phyloP scores from a whole-genome alignment of 2,113 vertebrate genomes.

The Catagonus wagneri region DNA sequence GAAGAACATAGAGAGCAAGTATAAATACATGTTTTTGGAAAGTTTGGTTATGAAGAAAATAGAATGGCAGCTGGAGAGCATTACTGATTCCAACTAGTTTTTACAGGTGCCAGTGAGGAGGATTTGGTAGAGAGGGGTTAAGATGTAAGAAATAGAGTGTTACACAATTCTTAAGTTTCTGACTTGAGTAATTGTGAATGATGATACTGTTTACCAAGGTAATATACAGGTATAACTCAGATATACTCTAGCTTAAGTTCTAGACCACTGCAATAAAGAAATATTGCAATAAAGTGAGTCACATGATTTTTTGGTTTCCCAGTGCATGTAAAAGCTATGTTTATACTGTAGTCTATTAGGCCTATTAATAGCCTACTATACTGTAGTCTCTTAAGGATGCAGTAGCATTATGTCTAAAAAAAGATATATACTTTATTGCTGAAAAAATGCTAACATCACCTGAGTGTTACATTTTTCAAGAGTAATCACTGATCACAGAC shows the following conservation, averaged over 20 bases:
- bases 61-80: neutral
- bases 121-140: neutral
- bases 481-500: neutral
- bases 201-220: neutral
- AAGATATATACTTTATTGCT: neutral
- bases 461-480: neutral
- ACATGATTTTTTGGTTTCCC: neutral
- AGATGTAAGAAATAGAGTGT: neutral
- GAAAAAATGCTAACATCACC: neutral
- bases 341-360: too few relatives aligned
- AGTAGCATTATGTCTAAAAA: neutral
- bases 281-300: neutral
- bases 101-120: neutral
- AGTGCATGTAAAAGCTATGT: neutral
- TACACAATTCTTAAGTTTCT: neutral
- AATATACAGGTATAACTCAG: neutral
- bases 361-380: too few relatives aligned
- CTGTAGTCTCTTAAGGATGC: too few relatives aligned
- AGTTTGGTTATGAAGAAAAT: neutral
- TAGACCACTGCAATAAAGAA: too few relatives aligned
- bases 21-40: neutral
- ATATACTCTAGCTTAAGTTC: neutral
- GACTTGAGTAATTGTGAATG: neutral
- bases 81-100: neutral
- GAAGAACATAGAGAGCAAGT: neutral